Percentiles rank a stretch among this genome's conserved stretches.
phyloP scores from a whole-genome alignment of 1,140 invertebrate genomes.

The Aporrectodea caliginosa region DNA sequence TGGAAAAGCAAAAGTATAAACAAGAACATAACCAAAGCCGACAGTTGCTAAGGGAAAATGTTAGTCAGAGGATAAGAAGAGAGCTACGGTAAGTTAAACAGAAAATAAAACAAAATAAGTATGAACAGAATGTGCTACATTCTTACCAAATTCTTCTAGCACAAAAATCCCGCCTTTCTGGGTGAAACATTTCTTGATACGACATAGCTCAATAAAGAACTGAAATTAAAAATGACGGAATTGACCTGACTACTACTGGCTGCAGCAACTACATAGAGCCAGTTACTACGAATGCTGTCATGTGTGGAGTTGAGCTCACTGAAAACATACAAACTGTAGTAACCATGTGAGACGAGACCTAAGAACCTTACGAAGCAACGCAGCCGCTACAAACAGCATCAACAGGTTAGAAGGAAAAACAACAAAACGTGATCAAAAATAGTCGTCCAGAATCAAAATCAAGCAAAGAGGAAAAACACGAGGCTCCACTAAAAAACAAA shows the following conservation, averaged over 20 bases:
- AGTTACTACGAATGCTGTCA: background rate
- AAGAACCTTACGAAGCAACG: no score
- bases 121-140: slow-evolving; percentile 54
- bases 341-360: background rate
- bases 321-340: background rate
- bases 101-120: slow-evolving; percentile 13
- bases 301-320: background rate
- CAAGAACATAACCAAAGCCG: no score
- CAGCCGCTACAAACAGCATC: no score
- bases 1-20: no score
- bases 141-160: slow-evolving; percentile 77
- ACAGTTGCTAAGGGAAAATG: no score
- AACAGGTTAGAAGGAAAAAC: no score
- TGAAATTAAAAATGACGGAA: slow-evolving; percentile 64
- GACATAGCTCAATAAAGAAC: slow-evolving; percentile 98
- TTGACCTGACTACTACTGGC: slow-evolving; percentile 41
- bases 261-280: slow-evolving; percentile 6
- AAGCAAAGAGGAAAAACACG: no score
- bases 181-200: slow-evolving; percentile 99
- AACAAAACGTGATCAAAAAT: no score
- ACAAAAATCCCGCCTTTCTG: slow-evolving; percentile 98
- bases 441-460: no score
- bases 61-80: no score
- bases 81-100: slow-evolving; percentile 7
- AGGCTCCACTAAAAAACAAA: no score